phyloP scores from a whole-genome alignment of 1,140 invertebrate species.

The Venustaconcha ellipsiformis region DNA sequence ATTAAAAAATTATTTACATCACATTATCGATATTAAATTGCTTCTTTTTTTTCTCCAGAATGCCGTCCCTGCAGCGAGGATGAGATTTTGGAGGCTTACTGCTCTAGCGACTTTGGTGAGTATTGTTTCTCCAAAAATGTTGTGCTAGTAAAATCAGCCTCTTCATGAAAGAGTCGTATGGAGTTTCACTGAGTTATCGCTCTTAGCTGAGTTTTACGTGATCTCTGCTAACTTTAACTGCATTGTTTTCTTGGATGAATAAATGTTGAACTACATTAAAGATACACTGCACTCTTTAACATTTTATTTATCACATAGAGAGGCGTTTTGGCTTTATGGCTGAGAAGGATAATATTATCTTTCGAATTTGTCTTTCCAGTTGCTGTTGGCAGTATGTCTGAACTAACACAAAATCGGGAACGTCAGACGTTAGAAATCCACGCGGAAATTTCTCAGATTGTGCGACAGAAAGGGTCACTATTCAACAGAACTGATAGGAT shows the following conservation, averaged over 20 bases:
- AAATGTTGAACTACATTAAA: neutral
- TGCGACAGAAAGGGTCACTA: conserved; percentile 33
- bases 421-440: conserved; percentile 37
- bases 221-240: no score
- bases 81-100: conserved; percentile 82
- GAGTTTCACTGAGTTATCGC: no score
- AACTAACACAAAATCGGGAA: conserved; percentile 34
- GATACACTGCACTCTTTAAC: neutral
- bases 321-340: no score
- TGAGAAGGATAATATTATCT: no score
- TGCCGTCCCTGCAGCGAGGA: conserved; percentile 82
- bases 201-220: no score
- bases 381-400: conserved; percentile 45
- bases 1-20: neutral
- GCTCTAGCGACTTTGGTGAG: conserved; percentile 83
- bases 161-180: no score
- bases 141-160: neutral
- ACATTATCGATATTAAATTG: neutral
- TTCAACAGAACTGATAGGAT: conserved; percentile 23
- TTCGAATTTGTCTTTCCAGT: conserved; percentile 40
- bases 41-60: conserved; percentile 71
- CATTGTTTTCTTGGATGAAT: no score
- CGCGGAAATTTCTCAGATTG: conserved; percentile 43
- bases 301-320: neutral
- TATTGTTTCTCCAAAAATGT: conserved; percentile 2